Evolutionary conservation across 2,113 vertebrate species (phyloP).

Genomic region (Etia nguti): DNA sequence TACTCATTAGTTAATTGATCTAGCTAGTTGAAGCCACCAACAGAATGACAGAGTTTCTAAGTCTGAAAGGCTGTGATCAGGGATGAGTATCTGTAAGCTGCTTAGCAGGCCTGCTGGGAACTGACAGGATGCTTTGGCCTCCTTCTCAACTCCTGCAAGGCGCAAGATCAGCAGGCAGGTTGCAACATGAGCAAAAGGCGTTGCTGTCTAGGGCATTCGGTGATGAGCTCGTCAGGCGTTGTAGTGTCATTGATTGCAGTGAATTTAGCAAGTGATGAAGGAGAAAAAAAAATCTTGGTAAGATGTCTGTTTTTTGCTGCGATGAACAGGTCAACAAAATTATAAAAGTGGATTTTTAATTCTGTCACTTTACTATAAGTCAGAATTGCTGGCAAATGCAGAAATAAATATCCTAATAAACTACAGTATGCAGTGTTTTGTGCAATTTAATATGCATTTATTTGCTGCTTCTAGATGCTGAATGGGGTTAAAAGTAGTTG

Average conservation of each 20-base stretch:
- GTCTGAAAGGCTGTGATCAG: slow-evolving; percentile 59
- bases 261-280: background rate
- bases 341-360: background rate
- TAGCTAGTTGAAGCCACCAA: slow-evolving; percentile 44
- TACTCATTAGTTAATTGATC: slow-evolving; percentile 69
- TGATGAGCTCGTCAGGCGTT: background rate
- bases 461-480: background rate
- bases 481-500: background rate
- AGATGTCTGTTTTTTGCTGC: background rate
- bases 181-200: background rate
- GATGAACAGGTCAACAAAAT: background rate
- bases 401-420: background rate
- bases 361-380: background rate
- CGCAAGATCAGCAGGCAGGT: slow-evolving; percentile 24
- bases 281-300: background rate
- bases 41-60: slow-evolving; percentile 56
- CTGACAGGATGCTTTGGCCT: slow-evolving; percentile 43
- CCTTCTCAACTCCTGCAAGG: slow-evolving; percentile 21
- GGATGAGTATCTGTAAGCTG: slow-evolving; percentile 70
- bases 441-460: background rate
- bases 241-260: background rate
- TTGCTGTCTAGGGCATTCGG: background rate
- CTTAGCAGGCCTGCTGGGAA: slow-evolving; percentile 64
- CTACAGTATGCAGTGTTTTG: background rate
- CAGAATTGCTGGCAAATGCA: background rate